phyloP scores from a whole-genome alignment of 2,113 vertebrate genomes.

The Rhagologus leucostigma region DNA sequence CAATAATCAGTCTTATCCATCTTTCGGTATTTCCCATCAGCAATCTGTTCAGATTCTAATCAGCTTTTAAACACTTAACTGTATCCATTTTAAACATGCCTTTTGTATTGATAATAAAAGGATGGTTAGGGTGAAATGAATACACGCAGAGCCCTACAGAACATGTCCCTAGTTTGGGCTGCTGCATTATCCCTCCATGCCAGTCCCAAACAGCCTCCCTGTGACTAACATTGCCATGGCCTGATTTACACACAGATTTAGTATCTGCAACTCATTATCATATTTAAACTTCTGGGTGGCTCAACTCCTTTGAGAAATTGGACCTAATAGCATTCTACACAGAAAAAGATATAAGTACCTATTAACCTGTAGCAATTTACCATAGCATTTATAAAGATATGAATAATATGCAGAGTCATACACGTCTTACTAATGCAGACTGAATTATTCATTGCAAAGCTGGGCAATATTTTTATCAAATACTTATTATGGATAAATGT shows the following conservation, averaged over 20 bases:
- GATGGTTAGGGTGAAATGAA: not conserved
- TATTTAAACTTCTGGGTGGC: conserved; percentile 22
- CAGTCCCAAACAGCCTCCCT: not conserved
- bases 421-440: not conserved
- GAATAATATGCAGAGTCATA: conserved; percentile 3
- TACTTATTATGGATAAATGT: conserved; percentile 20
- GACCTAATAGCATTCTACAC: not conserved
- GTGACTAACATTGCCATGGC: not conserved
- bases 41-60: not conserved
- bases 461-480: conserved; percentile 12
- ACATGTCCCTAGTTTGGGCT: not conserved
- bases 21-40: not conserved
- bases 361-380: conserved; percentile 34
- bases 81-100: not conserved
- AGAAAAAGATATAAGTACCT: not conserved
- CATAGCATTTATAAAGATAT: not conserved
- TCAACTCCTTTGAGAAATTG: not conserved
- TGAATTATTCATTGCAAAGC: conserved; percentile 45
- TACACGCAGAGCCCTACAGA: not conserved
- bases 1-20: not conserved
- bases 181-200: not conserved
- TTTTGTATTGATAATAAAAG: not conserved
- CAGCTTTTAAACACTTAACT: not conserved
- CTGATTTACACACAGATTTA: conserved; percentile 1
- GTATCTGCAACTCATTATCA: not conserved